Base-by-base conservation (phyloP, 2,888 invertebrate genomes). In the Brenthis ino region DNA sequence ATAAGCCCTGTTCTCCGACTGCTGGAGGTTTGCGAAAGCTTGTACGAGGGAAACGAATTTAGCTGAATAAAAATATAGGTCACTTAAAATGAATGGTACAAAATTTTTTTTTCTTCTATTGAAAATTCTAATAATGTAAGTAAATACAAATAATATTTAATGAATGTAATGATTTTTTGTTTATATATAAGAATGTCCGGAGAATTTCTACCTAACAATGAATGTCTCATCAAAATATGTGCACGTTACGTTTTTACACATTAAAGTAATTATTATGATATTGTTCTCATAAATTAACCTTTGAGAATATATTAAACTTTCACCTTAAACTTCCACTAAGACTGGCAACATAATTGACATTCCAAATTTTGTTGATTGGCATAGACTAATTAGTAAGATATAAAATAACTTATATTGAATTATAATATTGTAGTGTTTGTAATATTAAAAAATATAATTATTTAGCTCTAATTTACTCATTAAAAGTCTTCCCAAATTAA, bases 1-100 rank as follows among this genome's bases (percentile, higher is more conserved):
- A 98, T 98, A 80, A 96, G 96, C 79, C 98, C 98, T 55, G 96
- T 98, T 69, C 91, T 97, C 76, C 95, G 96, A 85, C 91, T 98
- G 78, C 90, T 98, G 74, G 97, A 97, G 84, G 96, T 96, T 75
- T 97, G 97, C 81, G 97, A 97, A 83, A 96, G 96, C 82, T 93
- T 97, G 77, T 97, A 97, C 85, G 97, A 97, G 89, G 96, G 96
- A 3, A 96, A 96, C 85, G 96, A 96, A 80, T 95, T 95, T 78
- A 96, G 96, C 91, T 96, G 94, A 95, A 81, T 55, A 51, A 56
- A 53, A 33, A 6, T 37, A 55, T 28, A 16, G n/a, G 20, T 50
- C n/a, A n/a, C 33, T 60, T 60, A 48, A 24, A 43, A 60, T 50
- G 47, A 58, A 56, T 66, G 54, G 61, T 65, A 58, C 68, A 66